phyloP scores from a whole-genome alignment of 2,888 invertebrate species.

The Caenorhabditis afra region DNA sequence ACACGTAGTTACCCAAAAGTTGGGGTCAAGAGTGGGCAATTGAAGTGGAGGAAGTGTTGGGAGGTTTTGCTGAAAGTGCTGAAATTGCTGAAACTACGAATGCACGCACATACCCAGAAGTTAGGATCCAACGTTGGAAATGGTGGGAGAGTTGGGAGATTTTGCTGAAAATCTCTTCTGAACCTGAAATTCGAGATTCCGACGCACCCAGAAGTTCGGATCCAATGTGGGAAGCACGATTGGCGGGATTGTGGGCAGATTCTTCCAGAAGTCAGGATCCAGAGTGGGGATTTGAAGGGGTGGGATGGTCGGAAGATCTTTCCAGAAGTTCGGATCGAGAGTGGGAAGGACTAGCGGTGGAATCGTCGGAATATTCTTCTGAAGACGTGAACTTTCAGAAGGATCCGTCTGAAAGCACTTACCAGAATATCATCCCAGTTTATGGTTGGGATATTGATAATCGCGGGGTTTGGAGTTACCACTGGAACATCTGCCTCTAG shows the following conservation, averaged over 20 bases:
- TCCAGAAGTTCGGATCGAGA: slow-evolving; percentile 24
- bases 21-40: slow-evolving; percentile 26
- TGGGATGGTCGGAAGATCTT: slow-evolving; percentile 24
- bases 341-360: slow-evolving; percentile 21
- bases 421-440: slow-evolving; percentile 50
- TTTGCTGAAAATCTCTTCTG: slow-evolving; percentile 12
- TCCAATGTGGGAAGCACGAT: slow-evolving; percentile 25
- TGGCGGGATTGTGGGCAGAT: slow-evolving; percentile 25
- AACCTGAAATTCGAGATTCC: neutral
- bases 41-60: slow-evolving; percentile 46
- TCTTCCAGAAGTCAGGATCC: slow-evolving; percentile 32
- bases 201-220: slow-evolving; percentile 45
- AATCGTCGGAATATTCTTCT: slow-evolving; percentile 41
- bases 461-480: slow-evolving; percentile 11
- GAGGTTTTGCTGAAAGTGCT: slow-evolving; percentile 36
- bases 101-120: slow-evolving; percentile 30
- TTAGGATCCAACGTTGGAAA: slow-evolving; percentile 41
- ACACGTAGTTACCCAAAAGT: slow-evolving; percentile 2
- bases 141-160: slow-evolving; percentile 29
- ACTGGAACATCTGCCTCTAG: slow-evolving; percentile 6
- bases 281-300: slow-evolving; percentile 38
- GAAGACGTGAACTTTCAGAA: slow-evolving; percentile 15
- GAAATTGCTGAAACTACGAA: neutral
- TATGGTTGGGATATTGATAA: slow-evolving; percentile 35
- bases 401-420: neutral